phyloP scores from a whole-genome alignment of 2,797 vertebrate species.

The Malurus splendens region DNA sequence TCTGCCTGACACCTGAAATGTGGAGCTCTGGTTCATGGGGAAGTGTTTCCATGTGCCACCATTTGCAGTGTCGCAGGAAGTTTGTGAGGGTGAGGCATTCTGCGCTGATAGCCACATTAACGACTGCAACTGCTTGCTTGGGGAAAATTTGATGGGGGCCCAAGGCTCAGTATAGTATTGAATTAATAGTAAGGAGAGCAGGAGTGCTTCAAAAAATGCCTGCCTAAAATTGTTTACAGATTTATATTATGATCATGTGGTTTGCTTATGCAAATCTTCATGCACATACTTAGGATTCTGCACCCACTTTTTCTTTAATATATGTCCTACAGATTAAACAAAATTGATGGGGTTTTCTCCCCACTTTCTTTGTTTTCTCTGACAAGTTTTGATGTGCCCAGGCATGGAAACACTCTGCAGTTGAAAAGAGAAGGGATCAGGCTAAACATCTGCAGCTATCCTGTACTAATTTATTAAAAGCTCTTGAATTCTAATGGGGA shows the following conservation, averaged over 20 bases:
- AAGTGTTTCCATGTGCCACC: background rate
- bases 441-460: background rate
- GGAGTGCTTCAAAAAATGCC: background rate
- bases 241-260: fast-evolving
- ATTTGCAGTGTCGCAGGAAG: fast-evolving
- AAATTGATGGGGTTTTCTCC: fast-evolving
- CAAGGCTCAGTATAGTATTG: background rate
- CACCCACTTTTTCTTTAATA: background rate
- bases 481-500: background rate
- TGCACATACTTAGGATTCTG: background rate
- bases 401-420: background rate
- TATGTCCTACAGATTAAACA: background rate
- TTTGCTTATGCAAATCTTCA: background rate
- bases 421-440: background rate
- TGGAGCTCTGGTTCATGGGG: background rate
- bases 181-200: background rate
- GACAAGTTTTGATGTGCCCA: background rate
- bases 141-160: background rate
- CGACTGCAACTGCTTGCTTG: background rate
- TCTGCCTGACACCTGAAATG: background rate
- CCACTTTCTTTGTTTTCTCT: background rate
- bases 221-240: background rate
- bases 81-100: background rate
- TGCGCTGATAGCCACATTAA: fast-evolving
- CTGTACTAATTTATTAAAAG: background rate